These are phyloP conservation scores for Cerastis rubricosa DNA, from an alignment of 2,888 invertebrate species.

Conservation along the genomic window DNA sequence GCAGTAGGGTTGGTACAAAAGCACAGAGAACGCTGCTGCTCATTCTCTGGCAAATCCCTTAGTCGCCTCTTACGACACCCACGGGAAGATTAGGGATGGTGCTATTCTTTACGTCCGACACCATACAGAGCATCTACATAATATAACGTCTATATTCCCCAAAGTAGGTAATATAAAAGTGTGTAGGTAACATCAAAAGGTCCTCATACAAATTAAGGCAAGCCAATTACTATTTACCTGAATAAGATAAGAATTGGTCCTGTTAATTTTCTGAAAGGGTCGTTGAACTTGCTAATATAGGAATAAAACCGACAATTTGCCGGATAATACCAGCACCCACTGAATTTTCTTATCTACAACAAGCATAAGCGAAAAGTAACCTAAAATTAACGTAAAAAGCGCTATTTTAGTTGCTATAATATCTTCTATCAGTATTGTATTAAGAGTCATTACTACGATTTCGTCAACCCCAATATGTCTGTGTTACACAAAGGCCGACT, in stretches of 20 bases:
- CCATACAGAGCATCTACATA: too few species aligned
- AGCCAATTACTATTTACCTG: constrained; percentile 20
- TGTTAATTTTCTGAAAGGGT: neutral
- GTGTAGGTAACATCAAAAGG: neutral
- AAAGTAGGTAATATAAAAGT: neutral
- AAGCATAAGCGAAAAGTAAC: constrained; percentile 12
- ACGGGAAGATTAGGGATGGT: too few species aligned
- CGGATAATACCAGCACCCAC: neutral
- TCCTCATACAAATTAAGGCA: constrained; percentile 4
- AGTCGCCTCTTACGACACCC: too few species aligned
- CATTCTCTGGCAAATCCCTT: too few species aligned
- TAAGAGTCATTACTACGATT: constrained; percentile 31
- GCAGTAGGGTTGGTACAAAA: too few species aligned
- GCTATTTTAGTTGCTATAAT: constrained; percentile 10
- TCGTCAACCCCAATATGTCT: constrained; percentile 44
- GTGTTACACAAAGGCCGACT: constrained; percentile 27
- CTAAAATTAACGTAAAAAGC: constrained; percentile 21
- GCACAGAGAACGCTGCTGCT: too few species aligned
- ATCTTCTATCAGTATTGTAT: constrained; percentile 17
- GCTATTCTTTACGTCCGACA: too few species aligned
- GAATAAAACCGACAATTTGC: constrained; percentile 9
- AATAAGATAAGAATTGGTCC: neutral
- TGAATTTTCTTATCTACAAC: constrained; percentile 25
- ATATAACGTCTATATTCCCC: constrained; percentile 1
- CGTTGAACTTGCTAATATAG: neutral